Percentiles rank a stretch among this genome's conserved stretches.
Conservation (phyloP, 1,140 invertebrate genomes). For the Whitmania pigra region DNA sequence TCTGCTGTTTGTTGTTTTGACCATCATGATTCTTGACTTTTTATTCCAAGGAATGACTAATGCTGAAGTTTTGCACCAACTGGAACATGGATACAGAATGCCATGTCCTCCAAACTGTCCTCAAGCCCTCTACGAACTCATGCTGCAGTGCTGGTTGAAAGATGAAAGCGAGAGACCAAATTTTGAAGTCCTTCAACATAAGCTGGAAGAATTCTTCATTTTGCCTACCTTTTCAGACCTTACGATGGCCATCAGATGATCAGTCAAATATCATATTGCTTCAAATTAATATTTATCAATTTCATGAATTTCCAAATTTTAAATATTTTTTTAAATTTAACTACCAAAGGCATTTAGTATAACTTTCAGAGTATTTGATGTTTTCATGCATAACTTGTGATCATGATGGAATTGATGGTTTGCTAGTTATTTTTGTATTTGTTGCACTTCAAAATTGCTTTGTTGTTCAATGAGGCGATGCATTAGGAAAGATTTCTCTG, state of each 20-base stretch:
- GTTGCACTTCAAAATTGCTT: too few species aligned
- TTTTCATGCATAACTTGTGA: too few species aligned
- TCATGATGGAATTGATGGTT: too few species aligned
- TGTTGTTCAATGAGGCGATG: too few species aligned
- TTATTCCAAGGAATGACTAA: conserved; percentile 81
- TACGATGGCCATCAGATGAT: conserved; percentile 14
- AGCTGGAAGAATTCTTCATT: conserved; percentile 67
- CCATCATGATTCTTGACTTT: conserved; percentile 27
- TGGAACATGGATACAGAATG: conserved; percentile 98
- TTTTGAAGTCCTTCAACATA: conserved; percentile 98
- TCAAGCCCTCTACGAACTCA: conserved; percentile 85
- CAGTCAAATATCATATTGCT: too few species aligned
- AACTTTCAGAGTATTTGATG: too few species aligned
- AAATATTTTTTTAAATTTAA: too few species aligned
- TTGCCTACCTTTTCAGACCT: conserved; percentile 8
- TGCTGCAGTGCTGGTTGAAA: conserved; percentile 98
- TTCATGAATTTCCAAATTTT: too few species aligned
- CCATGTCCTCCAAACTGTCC: conserved; percentile 85
- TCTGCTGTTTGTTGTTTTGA: background rate
- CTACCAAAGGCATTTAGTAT: too few species aligned
- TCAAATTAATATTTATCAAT: too few species aligned
- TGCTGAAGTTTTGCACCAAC: conserved; percentile 94
- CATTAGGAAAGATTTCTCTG: too few species aligned
- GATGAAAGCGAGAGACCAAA: conserved; percentile 95
- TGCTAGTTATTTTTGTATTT: too few species aligned